Evolutionary conservation across 2,888 invertebrate species (phyloP).

Genomic region (Mylabris sibirica): DNA sequence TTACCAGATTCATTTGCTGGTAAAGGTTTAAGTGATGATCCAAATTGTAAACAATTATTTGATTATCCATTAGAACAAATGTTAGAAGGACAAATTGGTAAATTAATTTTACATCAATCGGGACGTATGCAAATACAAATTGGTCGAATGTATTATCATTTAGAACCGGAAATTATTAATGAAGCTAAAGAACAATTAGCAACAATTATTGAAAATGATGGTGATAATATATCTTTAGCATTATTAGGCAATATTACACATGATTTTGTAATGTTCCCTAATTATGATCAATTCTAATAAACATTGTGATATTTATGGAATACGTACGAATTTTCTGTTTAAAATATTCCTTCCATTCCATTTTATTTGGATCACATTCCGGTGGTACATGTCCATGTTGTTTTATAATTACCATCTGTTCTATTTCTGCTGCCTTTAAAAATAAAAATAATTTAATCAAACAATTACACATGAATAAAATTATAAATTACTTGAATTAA

Average conservation of each 20-base stretch:
- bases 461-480: neutral
- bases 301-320: constrained; percentile 16
- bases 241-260: constrained; percentile 25
- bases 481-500: constrained; percentile 18
- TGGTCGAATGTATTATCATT: constrained; percentile 50
- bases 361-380: constrained; percentile 30
- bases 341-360: constrained; percentile 23
- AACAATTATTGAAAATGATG: constrained; percentile 22
- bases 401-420: constrained; percentile 24
- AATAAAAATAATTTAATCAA: neutral
- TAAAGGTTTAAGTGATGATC: constrained; percentile 54
- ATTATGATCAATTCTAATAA: constrained; percentile 23
- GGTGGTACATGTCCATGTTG: constrained; percentile 24
- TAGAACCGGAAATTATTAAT: constrained; percentile 41
- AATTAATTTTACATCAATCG: constrained; percentile 52
- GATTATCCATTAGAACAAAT: constrained; percentile 53
- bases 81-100: constrained; percentile 57
- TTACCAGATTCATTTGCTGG: constrained; percentile 57
- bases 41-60: constrained; percentile 46
- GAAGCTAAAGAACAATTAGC: constrained; percentile 28
- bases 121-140: constrained; percentile 55
- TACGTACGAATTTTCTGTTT: constrained; percentile 25
- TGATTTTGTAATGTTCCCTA: constrained; percentile 29
- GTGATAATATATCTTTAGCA: constrained; percentile 21
- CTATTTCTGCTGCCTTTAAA: constrained; percentile 30